Percentiles rank a stretch among this genome's conserved stretches.
phyloP scores from a whole-genome alignment of 37 sponge, comb jelly and placozoan species.

The Eunapius fragilis region DNA sequence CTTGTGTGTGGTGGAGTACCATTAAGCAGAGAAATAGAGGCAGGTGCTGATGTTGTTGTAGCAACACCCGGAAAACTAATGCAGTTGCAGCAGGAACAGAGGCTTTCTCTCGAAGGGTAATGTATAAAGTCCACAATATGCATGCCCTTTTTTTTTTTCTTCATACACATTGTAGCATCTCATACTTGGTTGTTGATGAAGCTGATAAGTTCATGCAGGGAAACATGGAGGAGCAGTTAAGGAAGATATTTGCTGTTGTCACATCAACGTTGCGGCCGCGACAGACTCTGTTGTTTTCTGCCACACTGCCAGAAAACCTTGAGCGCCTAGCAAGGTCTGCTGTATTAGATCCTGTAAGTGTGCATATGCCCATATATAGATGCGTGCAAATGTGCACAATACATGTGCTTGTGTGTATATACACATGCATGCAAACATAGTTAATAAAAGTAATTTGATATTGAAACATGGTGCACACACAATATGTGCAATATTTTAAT shows the following conservation, averaged over 20 bases:
- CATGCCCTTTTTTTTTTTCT: too few relatives aligned
- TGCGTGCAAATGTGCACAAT: not conserved
- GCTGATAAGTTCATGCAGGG: conserved; percentile 36
- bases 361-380: not conserved
- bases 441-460: too few relatives aligned
- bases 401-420: not conserved
- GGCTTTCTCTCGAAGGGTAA: not conserved
- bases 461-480: too few relatives aligned
- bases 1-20: conserved; percentile 51
- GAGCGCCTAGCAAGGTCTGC: conserved; percentile 57
- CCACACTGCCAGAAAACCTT: conserved; percentile 36
- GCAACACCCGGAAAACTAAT: conserved; percentile 58
- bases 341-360: conserved; percentile 39
- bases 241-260: conserved; percentile 15
- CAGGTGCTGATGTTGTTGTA: conserved; percentile 45
- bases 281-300: conserved; percentile 48
- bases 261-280: conserved; percentile 14
- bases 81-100: not conserved
- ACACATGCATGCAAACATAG: not conserved
- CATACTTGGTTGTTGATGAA: conserved; percentile 47
- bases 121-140: not conserved
- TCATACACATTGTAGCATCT: not conserved
- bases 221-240: conserved; percentile 42
- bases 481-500: too few relatives aligned
- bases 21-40: not conserved